These are phyloP conservation scores for Conomelus anceps DNA, from an alignment of 2,888 invertebrate species.

Conservation along the genomic window DNA sequence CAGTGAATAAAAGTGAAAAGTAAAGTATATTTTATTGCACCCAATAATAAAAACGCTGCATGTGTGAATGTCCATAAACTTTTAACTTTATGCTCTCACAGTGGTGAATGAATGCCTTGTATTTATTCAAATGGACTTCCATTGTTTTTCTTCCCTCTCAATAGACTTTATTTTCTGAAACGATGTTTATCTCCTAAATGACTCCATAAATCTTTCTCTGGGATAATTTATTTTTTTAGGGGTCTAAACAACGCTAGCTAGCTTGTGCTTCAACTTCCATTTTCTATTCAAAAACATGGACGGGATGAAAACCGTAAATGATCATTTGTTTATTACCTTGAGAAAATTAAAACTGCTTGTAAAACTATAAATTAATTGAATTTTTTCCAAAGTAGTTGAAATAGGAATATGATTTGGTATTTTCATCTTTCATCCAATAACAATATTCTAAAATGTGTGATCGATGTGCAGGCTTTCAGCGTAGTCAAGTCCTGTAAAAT, in stretches of 20 bases:
- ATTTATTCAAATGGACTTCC: neutral
- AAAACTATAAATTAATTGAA: too few species aligned
- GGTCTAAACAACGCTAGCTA: too few species aligned
- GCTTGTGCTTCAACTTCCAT: neutral
- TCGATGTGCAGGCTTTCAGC: too few species aligned
- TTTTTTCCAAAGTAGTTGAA: too few species aligned
- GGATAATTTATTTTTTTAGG: neutral
- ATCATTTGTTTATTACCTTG: too few species aligned
- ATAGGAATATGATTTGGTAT: too few species aligned
- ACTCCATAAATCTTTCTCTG: neutral
- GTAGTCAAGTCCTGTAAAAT: too few species aligned
- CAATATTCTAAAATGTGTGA: too few species aligned
- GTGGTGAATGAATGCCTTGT: neutral
- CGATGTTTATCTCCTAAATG: neutral
- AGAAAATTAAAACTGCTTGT: too few species aligned
- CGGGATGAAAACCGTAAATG: too few species aligned
- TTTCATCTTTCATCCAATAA: too few species aligned
- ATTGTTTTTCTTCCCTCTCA: neutral
- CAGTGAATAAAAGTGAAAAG: neutral
- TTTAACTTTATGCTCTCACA: neutral
- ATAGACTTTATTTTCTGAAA: neutral
- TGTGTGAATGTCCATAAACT: neutral
- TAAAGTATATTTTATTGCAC: neutral
- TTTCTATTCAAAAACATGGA: neutral
- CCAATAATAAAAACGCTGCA: neutral